Evolutionary conservation across 2,797 vertebrate species (phyloP), one percentile per base, ranked within the genome.

Genomic region (Spheniscus humboldti): DNA sequence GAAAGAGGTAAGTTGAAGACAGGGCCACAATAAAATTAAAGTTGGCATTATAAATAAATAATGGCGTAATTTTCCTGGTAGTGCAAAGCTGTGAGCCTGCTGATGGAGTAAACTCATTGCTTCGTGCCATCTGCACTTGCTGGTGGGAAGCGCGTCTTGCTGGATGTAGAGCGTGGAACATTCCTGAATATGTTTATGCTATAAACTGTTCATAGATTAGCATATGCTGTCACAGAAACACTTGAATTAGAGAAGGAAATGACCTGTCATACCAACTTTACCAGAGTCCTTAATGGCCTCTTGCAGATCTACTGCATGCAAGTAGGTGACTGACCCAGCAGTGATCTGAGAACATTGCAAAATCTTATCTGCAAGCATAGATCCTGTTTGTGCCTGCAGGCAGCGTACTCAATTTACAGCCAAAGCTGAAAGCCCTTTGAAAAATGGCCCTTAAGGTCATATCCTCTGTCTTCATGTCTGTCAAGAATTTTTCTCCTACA

Each of bases 401-500:
- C 82, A 92, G 30, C 33, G 30, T n/a, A 55, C 66, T 86, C 73
- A 48, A 48, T 95, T 90, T 88, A 88, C 62, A 88, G 57, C 35
- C 43, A 90, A 86, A 80, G 72, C 66, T 75, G 66, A 86, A 96
- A 94, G n/a, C n/a, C 39, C 62, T 91, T 88, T 91, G 74, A 91
- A 95, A 94, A 9, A 4, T 86, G 68, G 6, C 47, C 47, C 64
- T 90, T 94, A 82, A 91, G 82, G 75, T 94, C 75, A 75, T 72
- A 33, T 17, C 73, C 31, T 85, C 43, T 77, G 25, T 56, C 60
- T 45, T 91, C 68, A 60, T 53, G 37, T 63, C 72, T 92, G 45
- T 86, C 48, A 80, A 62, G n/a, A 82, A 81, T 77, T 97, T 96
- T 89, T 92, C 22, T 28, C 14, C 33, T 30, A 37, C 30, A 47